Base-by-base conservation (phyloP, 2,113 vertebrate genomes). In the Smithornis capensis region DNA sequence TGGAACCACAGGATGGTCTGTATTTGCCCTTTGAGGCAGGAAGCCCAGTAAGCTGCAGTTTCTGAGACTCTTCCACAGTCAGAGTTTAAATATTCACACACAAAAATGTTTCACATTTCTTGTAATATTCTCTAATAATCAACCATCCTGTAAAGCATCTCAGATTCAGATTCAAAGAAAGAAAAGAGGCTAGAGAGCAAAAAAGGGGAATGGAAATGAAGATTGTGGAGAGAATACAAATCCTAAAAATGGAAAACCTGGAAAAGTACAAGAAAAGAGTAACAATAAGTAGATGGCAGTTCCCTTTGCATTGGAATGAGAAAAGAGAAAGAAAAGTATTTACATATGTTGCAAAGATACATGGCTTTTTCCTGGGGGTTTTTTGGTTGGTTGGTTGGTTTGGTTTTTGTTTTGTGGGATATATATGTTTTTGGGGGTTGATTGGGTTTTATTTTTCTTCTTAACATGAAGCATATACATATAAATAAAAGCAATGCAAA, bases 1-100 rank as follows among this genome's bases (percentile, higher is more conserved):
- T 57, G 53, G 42, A 75, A 7, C 7, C 10, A 40, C 0, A 0
- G 12, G 13, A 18, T 5, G 12, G 10, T 56, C 37, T 9, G 5
- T 25, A n/a, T 52, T 31, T 19, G 28, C 33, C 4, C 2, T 37
- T 24, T 24, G 59, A 89, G 35, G 18, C n/a, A 69, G 75, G 52
- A 71, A 16, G 2, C 7, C 9, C 52, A 50, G 13, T 21, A 33
- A 76, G 4, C 14, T 56, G 19, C 19, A 60, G 6, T 56, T 88
- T 45, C 47, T 50, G 71, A 55, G 42, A 8, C 17, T 60, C 16
- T 35, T 62, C 14, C 40, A n/a, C 3, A 59, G 37, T 31, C 38
- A 83, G 6, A 71, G 25, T 70, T 79, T 35, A 27, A 11, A 38
- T 0, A 22, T 8, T 10, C 3, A 45, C 12, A 37, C 9, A 52